Base-by-base conservation (phyloP, 2,113 vertebrate species). In the Eptatretus burgeri region DNA sequence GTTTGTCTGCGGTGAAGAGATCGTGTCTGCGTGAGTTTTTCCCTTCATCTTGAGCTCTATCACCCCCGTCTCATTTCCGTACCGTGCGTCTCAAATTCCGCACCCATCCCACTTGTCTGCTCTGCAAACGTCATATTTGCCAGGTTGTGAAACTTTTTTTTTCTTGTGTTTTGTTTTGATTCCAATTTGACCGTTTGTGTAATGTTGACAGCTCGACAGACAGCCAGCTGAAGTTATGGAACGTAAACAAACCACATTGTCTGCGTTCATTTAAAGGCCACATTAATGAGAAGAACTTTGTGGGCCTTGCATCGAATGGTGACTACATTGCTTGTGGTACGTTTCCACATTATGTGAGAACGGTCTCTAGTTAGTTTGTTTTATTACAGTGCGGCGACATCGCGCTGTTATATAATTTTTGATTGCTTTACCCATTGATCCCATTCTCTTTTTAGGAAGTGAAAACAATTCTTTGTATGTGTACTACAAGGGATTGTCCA, bases 261-360 rank as follows among this genome's bases (percentile, higher is more conserved):
- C 72, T 98, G 63, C 84, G 89, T 67, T 98, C 91, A 66, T 98
- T 98, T 74, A 98, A 95, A 73, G 91, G 91, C 70, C 91, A 98
- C 74, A 94, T 98, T 73, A 98, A 98, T 1, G 91, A 98, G 76
- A 98, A 98, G 77, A 95, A 98, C 74, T 98, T 98, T 4, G 91
- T 98, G 4, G 89, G 91, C 62, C 77, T 98, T 3, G 91, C 89
- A 0, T 95, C 91, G 66, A 95, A 95, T 1, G 89, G 91, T 69
- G 91, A 98, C 73, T 95, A 98, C 68, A 87, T 95, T 11, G 91
- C 91, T 70, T 98, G 91, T 72, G 91, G 91, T 95, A 70, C 80
- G 80, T 41, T 41, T 41, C 27, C 27, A 41, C 27, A 41, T 41
- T 41, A 41, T 41, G 27, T 41, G 7, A 41, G 27, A 41, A 41